These are phyloP conservation scores for Paralinhomoeus sp. DNA, from an alignment of 2,888 invertebrate genomes.

Conservation along the genomic window DNA sequence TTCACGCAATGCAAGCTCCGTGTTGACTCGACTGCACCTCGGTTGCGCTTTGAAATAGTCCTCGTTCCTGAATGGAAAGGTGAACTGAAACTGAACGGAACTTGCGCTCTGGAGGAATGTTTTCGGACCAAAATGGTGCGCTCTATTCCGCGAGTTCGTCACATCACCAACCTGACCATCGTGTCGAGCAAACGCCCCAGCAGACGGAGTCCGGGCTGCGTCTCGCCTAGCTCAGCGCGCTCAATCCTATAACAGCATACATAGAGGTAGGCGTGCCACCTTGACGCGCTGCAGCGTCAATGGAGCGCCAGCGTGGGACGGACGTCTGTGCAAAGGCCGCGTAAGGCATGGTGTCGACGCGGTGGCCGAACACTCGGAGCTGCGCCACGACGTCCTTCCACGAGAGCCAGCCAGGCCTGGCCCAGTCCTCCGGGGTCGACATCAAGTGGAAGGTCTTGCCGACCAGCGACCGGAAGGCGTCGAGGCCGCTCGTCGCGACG, in stretches of 20 bases:
- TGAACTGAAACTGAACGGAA: slow-evolving; percentile 1
- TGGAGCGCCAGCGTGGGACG: too few species aligned
- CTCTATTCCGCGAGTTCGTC: too few species aligned
- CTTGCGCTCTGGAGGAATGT: too few species aligned
- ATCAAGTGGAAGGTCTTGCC: slow-evolving; percentile 28
- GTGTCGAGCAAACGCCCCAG: not conserved
- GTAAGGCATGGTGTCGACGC: slow-evolving; percentile 20
- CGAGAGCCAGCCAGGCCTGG: slow-evolving; percentile 15
- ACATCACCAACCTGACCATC: not conserved
- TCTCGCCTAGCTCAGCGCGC: not conserved
- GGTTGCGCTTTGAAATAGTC: slow-evolving; percentile 21
- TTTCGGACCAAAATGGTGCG: too few species aligned
- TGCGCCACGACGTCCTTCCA: slow-evolving; percentile 27
- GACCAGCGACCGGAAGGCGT: slow-evolving; percentile 19
- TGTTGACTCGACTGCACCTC: slow-evolving; percentile 20
- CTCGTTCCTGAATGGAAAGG: slow-evolving; percentile 13
- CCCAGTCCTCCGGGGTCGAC: slow-evolving; percentile 12
- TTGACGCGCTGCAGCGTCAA: too few species aligned
- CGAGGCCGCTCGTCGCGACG: slow-evolving; percentile 13
- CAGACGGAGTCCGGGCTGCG: not conserved
- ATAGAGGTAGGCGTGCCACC: too few species aligned
- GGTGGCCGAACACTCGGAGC: slow-evolving; percentile 26
- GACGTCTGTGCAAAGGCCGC: too few species aligned
- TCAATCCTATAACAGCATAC: too few species aligned
- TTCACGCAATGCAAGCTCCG: slow-evolving; percentile 14